These are phyloP conservation scores for Peromyscus leucopus DNA, from an alignment of 2,113 vertebrate genomes.

Conservation along the genomic window DNA sequence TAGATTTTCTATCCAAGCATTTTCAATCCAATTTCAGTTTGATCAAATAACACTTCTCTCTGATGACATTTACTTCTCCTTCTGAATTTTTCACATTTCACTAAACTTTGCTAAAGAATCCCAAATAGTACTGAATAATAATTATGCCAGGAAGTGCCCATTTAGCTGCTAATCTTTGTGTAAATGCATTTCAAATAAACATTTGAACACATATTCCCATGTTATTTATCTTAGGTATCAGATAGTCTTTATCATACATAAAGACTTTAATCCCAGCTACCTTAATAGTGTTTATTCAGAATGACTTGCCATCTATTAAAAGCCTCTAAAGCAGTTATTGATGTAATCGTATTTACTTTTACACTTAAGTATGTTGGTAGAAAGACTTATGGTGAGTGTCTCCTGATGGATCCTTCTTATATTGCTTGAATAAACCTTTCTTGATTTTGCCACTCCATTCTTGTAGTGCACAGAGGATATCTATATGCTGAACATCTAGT, in stretches of 20 bases:
- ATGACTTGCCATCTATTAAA: conserved; percentile 15
- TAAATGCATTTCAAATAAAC: background rate
- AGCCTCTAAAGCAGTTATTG: background rate
- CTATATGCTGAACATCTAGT: background rate
- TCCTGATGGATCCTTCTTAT: background rate
- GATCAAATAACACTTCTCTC: background rate
- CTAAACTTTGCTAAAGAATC: background rate
- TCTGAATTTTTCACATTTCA: background rate
- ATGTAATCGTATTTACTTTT: conserved; percentile 18
- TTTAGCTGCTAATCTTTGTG: conserved; percentile 4
- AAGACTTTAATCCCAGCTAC: background rate
- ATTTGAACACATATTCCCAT: background rate
- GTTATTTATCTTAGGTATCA: conserved; percentile 14
- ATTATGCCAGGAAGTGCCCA: background rate
- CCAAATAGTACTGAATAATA: background rate
- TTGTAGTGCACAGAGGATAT: background rate
- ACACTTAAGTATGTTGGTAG: background rate
- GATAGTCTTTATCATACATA: background rate
- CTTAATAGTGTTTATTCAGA: conserved; percentile 7
- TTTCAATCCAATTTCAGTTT: conserved; percentile 7
- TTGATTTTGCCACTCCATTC: background rate
- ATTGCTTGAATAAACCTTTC: background rate
- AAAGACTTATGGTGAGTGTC: background rate
- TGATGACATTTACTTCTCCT: background rate
- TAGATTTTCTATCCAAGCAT: background rate